These are phyloP conservation scores for Nothocercus julius DNA, from an alignment of 2,113 vertebrate species.

Conservation along the genomic window DNA sequence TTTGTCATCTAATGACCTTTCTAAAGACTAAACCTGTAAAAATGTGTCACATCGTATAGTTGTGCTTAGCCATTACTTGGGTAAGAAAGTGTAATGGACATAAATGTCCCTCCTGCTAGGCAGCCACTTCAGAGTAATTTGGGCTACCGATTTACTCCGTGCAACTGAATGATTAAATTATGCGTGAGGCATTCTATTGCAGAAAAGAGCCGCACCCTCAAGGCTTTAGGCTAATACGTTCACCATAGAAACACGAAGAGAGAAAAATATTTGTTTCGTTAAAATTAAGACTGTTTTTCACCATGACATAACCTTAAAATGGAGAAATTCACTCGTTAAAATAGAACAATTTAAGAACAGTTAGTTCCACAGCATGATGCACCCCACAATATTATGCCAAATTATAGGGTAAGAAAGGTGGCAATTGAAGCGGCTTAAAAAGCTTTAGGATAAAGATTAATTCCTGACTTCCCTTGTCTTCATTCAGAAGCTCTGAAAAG, in stretches of 20 bases:
- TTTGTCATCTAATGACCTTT: not conserved
- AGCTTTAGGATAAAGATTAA: constrained; percentile 57
- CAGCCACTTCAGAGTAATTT: constrained; percentile 59
- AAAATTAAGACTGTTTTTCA: constrained; percentile 65
- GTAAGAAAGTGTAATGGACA: constrained; percentile 24
- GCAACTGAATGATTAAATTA: constrained; percentile 61
- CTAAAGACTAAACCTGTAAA: constrained; percentile 16
- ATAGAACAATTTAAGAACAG: constrained; percentile 57
- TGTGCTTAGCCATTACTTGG: constrained; percentile 9
- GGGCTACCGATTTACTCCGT: constrained; percentile 19
- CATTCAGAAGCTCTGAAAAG: constrained; percentile 52
- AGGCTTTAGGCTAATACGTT: constrained; percentile 35
- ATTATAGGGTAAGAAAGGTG: constrained; percentile 68
- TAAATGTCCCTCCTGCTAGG: constrained; percentile 56
- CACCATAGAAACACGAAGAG: constrained; percentile 16
- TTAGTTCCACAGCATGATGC: constrained; percentile 67
- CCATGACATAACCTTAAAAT: constrained; percentile 64
- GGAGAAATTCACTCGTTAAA: constrained; percentile 44
- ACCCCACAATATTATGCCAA: constrained; percentile 60
- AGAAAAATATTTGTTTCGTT: constrained; percentile 73
- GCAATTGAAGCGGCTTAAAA: constrained; percentile 53
- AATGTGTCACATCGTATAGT: not conserved
- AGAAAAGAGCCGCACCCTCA: constrained; percentile 34
- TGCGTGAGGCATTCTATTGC: constrained; percentile 18
- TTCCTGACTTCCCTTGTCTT: constrained; percentile 44